Percentiles rank a stretch among this genome's conserved stretches.
These are phyloP conservation scores for Dastarcus helophoroides DNA, from an alignment of 2,888 invertebrate genomes.

Conservation along the genomic window DNA sequence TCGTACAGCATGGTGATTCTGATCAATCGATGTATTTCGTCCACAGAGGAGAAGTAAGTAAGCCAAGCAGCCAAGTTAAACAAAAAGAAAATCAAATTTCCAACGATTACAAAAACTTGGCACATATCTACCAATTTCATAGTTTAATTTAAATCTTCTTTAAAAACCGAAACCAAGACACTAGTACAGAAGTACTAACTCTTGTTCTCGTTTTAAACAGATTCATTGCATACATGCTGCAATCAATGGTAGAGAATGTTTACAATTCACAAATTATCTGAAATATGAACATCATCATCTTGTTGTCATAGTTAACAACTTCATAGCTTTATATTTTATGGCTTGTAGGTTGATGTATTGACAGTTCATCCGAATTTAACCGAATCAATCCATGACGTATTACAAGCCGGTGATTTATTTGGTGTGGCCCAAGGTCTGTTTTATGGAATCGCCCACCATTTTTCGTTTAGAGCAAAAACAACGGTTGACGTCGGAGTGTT, in stretches of 20 bases:
- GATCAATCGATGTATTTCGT: constrained; percentile 47
- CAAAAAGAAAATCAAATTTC: no score
- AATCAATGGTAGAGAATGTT: no score
- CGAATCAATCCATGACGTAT: constrained; percentile 39
- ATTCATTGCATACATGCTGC: no score
- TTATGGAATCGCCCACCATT: constrained; percentile 42
- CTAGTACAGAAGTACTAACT: no score
- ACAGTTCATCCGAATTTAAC: constrained; percentile 42
- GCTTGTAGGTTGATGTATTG: constrained; percentile 40
- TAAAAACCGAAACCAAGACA: no score
- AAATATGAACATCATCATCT: no score
- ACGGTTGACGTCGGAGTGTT: constrained; percentile 43
- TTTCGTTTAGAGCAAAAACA: constrained; percentile 43
- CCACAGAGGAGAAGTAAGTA: constrained; percentile 42
- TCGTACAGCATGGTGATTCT: constrained; percentile 44
- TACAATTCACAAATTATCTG: neutral
- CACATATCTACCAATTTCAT: no score
- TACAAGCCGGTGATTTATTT: constrained; percentile 44
- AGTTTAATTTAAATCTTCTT: no score
- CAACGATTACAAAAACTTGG: no score
- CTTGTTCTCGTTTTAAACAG: neutral
- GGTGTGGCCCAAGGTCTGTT: constrained; percentile 46
- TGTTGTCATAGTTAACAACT: no score
- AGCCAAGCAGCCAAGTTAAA: no score
- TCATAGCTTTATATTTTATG: no score